Conservation (phyloP, 2,113 vertebrate species). For the Herpetotheres cachinnans region DNA sequence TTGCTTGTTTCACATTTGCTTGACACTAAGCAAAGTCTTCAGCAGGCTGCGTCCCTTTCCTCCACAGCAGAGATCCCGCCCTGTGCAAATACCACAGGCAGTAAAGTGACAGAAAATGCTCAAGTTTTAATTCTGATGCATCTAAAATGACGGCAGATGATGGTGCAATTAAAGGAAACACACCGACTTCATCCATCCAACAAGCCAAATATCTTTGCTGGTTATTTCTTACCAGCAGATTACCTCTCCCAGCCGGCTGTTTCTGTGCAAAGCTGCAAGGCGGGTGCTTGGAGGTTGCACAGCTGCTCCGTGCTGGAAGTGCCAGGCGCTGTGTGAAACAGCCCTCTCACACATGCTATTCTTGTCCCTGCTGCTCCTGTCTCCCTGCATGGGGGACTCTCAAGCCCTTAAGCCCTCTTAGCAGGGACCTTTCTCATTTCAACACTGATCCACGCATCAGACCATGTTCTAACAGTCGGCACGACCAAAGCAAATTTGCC, state of each 20-base stretch:
- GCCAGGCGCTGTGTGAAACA: accelerated
- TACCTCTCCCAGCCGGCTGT: background rate
- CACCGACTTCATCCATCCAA: background rate
- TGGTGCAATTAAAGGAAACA: background rate
- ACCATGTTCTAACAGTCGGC: background rate
- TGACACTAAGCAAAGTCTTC: background rate
- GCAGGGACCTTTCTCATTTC: background rate
- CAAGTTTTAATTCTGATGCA: background rate
- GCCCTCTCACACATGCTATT: background rate
- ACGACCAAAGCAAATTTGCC: background rate
- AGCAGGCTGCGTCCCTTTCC: background rate
- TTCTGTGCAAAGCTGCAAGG: background rate
- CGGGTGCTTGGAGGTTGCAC: background rate
- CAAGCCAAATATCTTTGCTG: background rate
- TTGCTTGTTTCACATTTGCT: background rate
- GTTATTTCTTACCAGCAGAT: background rate
- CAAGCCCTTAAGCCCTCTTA: background rate
- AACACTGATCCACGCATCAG: accelerated
- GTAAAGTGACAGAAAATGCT: background rate
- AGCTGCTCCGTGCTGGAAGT: background rate
- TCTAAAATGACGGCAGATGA: background rate
- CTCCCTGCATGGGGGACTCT: background rate
- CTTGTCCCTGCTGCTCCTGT: background rate
- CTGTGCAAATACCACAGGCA: background rate
- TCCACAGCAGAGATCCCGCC: background rate